Evolutionary conservation across 2,888 invertebrate species (phyloP).

Genomic region (Apoda limacodes): DNA sequence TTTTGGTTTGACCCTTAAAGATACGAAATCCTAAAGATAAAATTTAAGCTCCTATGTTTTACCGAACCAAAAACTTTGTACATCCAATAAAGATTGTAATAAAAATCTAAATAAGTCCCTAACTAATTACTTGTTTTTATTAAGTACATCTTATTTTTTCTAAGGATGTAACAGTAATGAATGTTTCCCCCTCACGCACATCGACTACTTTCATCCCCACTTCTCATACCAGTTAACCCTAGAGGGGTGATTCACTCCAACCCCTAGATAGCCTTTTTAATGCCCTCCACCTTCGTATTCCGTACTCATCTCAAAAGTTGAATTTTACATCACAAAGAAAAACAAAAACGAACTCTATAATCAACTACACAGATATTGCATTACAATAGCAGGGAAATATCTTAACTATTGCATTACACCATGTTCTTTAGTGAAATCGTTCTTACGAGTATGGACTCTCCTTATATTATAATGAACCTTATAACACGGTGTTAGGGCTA

Average conservation of each 20-base stretch:
- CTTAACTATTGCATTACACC: constrained; percentile 36
- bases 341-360: constrained; percentile 23
- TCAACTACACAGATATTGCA: constrained; percentile 32
- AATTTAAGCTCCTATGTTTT: no score
- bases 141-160: no score
- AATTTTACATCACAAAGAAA: constrained; percentile 27
- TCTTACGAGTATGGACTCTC: no score
- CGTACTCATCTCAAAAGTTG: constrained; percentile 41
- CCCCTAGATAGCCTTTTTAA: constrained; percentile 46
- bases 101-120: no score
- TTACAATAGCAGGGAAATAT: constrained; percentile 46
- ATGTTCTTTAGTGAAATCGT: constrained; percentile 51
- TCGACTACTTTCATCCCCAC: constrained; percentile 32
- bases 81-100: no score
- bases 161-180: constrained; percentile 33
- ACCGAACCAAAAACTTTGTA: no score
- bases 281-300: constrained; percentile 39
- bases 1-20: no score
- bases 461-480: no score
- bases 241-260: constrained; percentile 21
- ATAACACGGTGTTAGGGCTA: no score
- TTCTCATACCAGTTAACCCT: constrained; percentile 18
- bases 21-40: no score
- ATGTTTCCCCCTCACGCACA: constrained; percentile 33
- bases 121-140: no score